phyloP scores from a whole-genome alignment of 2,113 vertebrate species.

The Anguilla rostrata region DNA sequence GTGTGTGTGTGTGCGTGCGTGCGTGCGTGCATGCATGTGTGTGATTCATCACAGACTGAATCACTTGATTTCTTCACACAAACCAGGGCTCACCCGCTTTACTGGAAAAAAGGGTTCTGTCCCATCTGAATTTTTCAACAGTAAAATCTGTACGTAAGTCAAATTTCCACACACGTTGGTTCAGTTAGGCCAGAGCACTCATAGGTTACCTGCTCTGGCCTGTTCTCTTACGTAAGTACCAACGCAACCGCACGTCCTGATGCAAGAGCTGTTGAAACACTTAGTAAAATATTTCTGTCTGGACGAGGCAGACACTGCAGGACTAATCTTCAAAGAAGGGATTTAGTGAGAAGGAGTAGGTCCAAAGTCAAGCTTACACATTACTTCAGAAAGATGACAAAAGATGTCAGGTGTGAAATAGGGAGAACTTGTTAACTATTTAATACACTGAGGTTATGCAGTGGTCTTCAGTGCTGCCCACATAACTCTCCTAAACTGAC shows the following conservation, averaged over 20 bases:
- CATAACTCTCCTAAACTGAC: not conserved
- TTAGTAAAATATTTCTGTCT: conserved; percentile 38
- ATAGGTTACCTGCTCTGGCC: not conserved
- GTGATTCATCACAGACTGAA: not conserved
- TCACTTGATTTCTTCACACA: not conserved
- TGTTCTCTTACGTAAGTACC: not conserved
- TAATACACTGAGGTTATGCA: conserved; percentile 2
- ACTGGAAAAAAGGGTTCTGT: not conserved
- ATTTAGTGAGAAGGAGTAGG: conserved; percentile 22
- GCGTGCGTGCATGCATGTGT: not conserved
- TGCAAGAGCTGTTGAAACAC: conserved; percentile 32
- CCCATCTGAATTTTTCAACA: not conserved
- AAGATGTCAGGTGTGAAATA: conserved; percentile 12
- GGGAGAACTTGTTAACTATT: not conserved
- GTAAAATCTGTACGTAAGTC: not conserved
- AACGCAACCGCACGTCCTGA: not conserved
- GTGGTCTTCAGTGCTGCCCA: not conserved
- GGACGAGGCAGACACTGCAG: conserved; percentile 41
- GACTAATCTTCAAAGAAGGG: not conserved
- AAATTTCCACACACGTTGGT: not conserved
- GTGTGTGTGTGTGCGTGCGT: not conserved
- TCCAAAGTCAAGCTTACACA: conserved; percentile 23
- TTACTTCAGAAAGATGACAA: conserved; percentile 24
- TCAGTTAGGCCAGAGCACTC: not conserved
- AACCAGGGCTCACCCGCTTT: not conserved